Evolutionary conservation across 2,888 invertebrate genomes (phyloP), one percentile per base, ranked within the genome.

Genomic region (Harpalus rufipes): DNA sequence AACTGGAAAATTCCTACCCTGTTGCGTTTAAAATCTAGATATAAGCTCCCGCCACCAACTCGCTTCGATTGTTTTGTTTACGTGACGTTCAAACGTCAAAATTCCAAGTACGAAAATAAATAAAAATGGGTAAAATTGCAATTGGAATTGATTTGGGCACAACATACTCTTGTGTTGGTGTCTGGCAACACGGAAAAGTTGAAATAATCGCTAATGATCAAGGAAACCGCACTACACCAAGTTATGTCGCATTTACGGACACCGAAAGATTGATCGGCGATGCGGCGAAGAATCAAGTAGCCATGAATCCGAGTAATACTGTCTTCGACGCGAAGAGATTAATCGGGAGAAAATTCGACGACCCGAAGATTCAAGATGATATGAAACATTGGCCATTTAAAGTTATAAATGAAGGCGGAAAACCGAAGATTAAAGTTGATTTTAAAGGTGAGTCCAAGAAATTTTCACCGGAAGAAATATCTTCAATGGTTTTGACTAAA

Each of bases 171-270:
- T 93, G 92, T 87, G 93, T 93, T 14, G 93, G 92, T 16, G 92
- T 93, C 14, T 93, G 92, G 89, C 91, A 91, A 86, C 90, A 93
- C 86, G 92, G 93, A 18, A 91, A 91, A 87, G 92, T 93, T 63
- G 92, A 93, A 87, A 92, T 93, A 86, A 96, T 97, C 89, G 96
- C 97, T 85, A 97, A 97, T 90, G 96, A 97, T 90, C 96, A 97
- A 91, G 97, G 97, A 86, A 97, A 97, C 91, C 92, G 97, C 80
- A 97, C 96, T 8, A 97, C 97, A 78, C 97, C 97, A 72, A 96
- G 96, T 86, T 97, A 96, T 91, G 97, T 97, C 78, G 96, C 96
- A 5, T 97, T 97, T 90, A 96, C 96, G 25, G 96, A 97, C 87
- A 95, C 94, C 3, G 97, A 97, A 90, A 92, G 97, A 76, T 92